Conservation (phyloP, 1,140 invertebrate genomes). For the Lucilia cuprina region DNA sequence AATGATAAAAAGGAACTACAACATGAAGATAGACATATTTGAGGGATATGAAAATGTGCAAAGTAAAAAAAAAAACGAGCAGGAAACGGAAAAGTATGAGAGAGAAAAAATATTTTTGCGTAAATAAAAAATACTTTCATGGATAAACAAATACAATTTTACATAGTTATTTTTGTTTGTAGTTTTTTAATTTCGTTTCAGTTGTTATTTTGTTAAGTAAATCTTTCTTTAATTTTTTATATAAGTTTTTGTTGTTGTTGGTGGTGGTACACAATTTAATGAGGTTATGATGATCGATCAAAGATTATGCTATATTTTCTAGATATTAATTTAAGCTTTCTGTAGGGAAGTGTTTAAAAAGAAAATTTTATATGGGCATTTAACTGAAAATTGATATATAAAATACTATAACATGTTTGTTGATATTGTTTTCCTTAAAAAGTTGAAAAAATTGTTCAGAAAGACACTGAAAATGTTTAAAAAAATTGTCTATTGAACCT, state of each 20-base stretch:
- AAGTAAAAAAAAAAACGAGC: background rate
- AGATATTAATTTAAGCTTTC: too few species aligned
- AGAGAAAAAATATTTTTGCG: background rate
- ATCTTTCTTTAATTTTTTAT: slow-evolving; percentile 1
- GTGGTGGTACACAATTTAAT: too few species aligned
- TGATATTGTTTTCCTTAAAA: too few species aligned
- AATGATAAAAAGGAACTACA: background rate
- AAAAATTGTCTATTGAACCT: too few species aligned
- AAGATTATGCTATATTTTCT: too few species aligned
- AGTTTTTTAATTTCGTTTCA: background rate
- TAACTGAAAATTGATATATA: too few species aligned
- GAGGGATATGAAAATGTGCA: background rate
- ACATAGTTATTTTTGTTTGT: background rate
- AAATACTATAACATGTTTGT: too few species aligned
- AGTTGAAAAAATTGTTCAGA: too few species aligned
- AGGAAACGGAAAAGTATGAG: background rate
- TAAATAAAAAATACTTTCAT: slow-evolving; percentile 26
- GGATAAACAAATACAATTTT: slow-evolving; percentile 24
- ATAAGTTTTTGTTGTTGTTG: background rate
- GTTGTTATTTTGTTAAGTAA: background rate
- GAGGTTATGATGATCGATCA: too few species aligned
- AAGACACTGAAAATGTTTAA: too few species aligned
- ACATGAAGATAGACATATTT: background rate
- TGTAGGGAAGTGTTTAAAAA: too few species aligned
- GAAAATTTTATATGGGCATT: too few species aligned